phyloP scores from a whole-genome alignment of 1,140 invertebrate genomes.

The Cotesia typhae region DNA sequence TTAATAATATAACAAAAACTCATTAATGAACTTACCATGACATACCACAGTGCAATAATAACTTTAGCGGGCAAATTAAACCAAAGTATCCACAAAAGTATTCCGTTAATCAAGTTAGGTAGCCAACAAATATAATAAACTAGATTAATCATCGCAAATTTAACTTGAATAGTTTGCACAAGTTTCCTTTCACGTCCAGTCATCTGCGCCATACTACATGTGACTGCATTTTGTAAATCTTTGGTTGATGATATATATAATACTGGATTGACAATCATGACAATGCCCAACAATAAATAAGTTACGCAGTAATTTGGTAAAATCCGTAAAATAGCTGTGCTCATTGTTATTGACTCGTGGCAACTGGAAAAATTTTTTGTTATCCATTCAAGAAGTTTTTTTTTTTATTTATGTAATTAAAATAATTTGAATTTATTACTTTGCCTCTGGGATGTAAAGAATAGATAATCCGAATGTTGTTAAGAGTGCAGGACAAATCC shows the following conservation, averaged over 20 bases:
- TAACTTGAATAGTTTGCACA: slow-evolving; percentile 74
- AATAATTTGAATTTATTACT: slow-evolving; percentile 62
- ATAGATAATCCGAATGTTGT: slow-evolving; percentile 75
- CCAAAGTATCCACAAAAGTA: slow-evolving; percentile 81
- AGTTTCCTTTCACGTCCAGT: slow-evolving; percentile 77
- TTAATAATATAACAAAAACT: neutral
- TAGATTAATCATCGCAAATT: slow-evolving; percentile 79
- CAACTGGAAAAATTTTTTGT: slow-evolving; percentile 69
- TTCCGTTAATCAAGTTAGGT: slow-evolving; percentile 80
- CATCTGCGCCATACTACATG: slow-evolving; percentile 71
- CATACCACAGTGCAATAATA: slow-evolving; percentile 79
- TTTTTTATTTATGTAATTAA: slow-evolving; percentile 7
- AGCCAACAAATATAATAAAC: slow-evolving; percentile 85
- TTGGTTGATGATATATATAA: slow-evolving; percentile 74
- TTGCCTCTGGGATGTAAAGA: slow-evolving; percentile 79
- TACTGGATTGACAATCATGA: slow-evolving; percentile 81
- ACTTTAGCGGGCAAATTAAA: slow-evolving; percentile 73
- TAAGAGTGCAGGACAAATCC: slow-evolving; percentile 75
- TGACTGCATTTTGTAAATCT: slow-evolving; percentile 72
- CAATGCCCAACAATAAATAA: slow-evolving; percentile 75
- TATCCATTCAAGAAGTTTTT: neutral
- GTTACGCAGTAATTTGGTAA: slow-evolving; percentile 82
- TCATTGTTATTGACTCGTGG: slow-evolving; percentile 70
- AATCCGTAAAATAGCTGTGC: slow-evolving; percentile 72
- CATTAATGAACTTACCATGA: slow-evolving; percentile 72